Evolutionary conservation across 2,113 vertebrate genomes (phyloP).

Genomic region (Saiga tatarica): DNA sequence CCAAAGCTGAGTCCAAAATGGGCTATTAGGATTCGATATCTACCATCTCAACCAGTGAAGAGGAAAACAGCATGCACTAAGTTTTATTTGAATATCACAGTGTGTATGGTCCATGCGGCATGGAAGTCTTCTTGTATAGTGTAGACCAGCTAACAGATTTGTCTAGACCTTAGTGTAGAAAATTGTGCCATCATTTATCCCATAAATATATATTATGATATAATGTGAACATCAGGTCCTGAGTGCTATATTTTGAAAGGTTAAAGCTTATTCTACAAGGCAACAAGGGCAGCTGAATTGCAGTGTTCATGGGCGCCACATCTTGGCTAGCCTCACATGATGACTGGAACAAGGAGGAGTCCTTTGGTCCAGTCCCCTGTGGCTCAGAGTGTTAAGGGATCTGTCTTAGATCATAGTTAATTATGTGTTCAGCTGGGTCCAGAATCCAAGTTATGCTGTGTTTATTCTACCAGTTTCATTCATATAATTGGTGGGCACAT

Average conservation of each 20-base stretch:
- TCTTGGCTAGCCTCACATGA: not conserved
- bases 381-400: not conserved
- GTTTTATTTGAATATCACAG: not conserved
- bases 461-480: not conserved
- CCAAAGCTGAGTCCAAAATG: slow-evolving; percentile 23
- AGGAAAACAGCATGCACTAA: slow-evolving; percentile 6
- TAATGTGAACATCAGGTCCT: not conserved
- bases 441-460: not conserved
- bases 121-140: not conserved
- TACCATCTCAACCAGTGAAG: not conserved
- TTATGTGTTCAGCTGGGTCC: not conserved
- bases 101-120: not conserved
- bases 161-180: not conserved
- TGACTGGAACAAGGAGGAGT: not conserved
- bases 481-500: not conserved
- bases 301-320: not conserved
- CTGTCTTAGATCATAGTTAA: not conserved
- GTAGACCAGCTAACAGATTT: not conserved
- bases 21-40: not conserved
- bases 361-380: not conserved
- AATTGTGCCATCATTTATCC: not conserved
- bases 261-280: not conserved
- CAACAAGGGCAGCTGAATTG: not conserved
- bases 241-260: not conserved
- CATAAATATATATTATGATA: not conserved